Percentiles rank a stretch among this genome's conserved stretches.
These are phyloP conservation scores for Ruditapes philippinarum DNA, from an alignment of 1,140 invertebrate species.

Conservation along the genomic window DNA sequence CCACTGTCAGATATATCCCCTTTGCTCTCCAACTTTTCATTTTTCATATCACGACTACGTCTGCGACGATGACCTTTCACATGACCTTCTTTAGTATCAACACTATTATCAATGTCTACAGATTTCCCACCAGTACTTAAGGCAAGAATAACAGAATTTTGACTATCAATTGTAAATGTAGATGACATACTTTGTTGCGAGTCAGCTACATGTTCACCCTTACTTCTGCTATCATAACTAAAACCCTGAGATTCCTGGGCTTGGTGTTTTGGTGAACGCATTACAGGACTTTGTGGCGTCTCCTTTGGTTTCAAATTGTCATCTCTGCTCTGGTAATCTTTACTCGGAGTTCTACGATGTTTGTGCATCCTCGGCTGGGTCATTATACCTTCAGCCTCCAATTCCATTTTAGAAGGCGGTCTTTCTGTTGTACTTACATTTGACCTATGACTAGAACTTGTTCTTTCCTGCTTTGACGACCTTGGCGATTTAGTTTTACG, in stretches of 20 bases:
- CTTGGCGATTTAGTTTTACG: conserved; percentile 70
- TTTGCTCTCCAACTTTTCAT: conserved; percentile 28
- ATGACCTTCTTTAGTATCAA: conserved; percentile 45
- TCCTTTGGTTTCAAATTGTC: conserved; percentile 57
- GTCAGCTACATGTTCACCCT: conserved; percentile 32
- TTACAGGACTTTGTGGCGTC: conserved; percentile 51
- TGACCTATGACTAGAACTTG: conserved; percentile 22
- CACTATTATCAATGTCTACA: conserved; percentile 42
- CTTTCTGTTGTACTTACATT: conserved; percentile 10
- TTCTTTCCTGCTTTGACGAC: conserved; percentile 35
- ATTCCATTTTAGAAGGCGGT: conserved; percentile 52
- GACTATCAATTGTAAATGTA: conserved; percentile 63
- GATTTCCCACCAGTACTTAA: conserved; percentile 46
- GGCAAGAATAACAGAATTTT: conserved; percentile 59
- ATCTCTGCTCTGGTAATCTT: conserved; percentile 65
- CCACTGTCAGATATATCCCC: conserved; percentile 62
- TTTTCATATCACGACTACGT: conserved; percentile 70
- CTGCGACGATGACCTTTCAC: conserved; percentile 69
- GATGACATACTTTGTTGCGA: conserved; percentile 57
- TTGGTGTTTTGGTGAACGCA: conserved; percentile 32
- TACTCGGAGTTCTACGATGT: conserved; percentile 65
- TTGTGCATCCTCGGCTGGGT: conserved; percentile 74
- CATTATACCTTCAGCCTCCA: conserved; percentile 60
- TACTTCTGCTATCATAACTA: conserved; percentile 58
- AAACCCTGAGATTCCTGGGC: conserved; percentile 65